phyloP scores from a whole-genome alignment of 2,888 invertebrate genomes.

The Melinaea marsaeus region DNA sequence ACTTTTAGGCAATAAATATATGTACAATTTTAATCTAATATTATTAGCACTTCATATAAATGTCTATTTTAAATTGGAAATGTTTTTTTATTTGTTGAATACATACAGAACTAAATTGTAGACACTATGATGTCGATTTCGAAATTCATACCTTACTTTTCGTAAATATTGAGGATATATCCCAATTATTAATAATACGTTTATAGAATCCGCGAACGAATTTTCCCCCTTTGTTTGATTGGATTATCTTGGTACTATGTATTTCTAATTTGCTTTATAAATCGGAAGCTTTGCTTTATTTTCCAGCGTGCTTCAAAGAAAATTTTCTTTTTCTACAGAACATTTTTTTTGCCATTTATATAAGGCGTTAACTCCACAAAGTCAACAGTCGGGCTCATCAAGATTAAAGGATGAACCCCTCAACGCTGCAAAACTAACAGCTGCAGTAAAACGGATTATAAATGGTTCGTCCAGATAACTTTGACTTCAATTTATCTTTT shows the following conservation, averaged over 20 bases:
- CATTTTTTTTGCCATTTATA: slow-evolving; percentile 25
- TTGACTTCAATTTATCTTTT: slow-evolving; percentile 32
- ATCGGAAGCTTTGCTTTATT: background rate
- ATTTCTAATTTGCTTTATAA: background rate
- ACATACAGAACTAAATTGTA: no score
- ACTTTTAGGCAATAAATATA: background rate
- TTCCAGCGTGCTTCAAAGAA: background rate
- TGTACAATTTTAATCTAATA: background rate
- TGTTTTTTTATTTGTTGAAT: no score
- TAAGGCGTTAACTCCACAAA: slow-evolving; percentile 37
- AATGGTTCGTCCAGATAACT: slow-evolving; percentile 46
- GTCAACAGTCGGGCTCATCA: slow-evolving; percentile 49
- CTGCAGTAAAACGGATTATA: slow-evolving; percentile 45
- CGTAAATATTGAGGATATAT: no score
- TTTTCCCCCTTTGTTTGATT: no score
- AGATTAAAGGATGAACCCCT: slow-evolving; percentile 50
- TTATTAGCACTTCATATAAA: background rate
- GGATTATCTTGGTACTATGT: no score
- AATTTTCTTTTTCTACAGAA: slow-evolving; percentile 7
- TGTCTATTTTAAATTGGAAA: no score
- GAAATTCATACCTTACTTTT: no score
- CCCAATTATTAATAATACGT: no score
- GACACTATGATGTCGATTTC: no score
- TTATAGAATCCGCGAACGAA: no score
- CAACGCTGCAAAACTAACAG: slow-evolving; percentile 38